Conservation (phyloP, 2,888 invertebrate species). For the Thera britannica region DNA sequence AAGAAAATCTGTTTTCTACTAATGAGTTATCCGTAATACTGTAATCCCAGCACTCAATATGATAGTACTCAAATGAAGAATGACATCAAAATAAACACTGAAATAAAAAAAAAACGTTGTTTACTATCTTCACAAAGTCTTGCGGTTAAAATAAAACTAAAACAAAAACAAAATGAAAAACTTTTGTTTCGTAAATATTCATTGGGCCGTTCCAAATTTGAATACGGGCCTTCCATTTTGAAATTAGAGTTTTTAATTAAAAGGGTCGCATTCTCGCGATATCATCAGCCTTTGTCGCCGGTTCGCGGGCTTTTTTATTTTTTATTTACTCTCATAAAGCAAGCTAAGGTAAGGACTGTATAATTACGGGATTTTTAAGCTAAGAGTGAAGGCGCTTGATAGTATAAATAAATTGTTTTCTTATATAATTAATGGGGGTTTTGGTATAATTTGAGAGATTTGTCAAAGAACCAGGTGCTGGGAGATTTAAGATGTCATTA, state of each 20-base stretch:
- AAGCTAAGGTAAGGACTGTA: slow-evolving; percentile 45
- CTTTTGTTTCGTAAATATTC: slow-evolving; percentile 45
- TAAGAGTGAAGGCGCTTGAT: slow-evolving; percentile 21
- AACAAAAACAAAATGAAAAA: slow-evolving; percentile 30
- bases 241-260: slow-evolving; percentile 63
- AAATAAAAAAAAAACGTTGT: background rate
- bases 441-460: slow-evolving; percentile 27
- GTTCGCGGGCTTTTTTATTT: slow-evolving; percentile 45
- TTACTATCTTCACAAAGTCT: slow-evolving; percentile 25
- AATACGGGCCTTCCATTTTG: slow-evolving; percentile 53
- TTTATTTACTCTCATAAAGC: slow-evolving; percentile 43
- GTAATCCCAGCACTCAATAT: background rate
- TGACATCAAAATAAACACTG: slow-evolving; percentile 9
- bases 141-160: slow-evolving; percentile 32
- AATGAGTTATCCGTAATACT: background rate
- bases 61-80: background rate
- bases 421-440: slow-evolving; percentile 28
- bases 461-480: slow-evolving; percentile 31
- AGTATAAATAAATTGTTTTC: slow-evolving; percentile 24
- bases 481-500: slow-evolving; percentile 17
- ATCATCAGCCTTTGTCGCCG: slow-evolving; percentile 58
- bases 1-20: background rate
- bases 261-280: slow-evolving; percentile 56
- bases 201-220: slow-evolving; percentile 45
- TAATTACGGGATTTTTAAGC: slow-evolving; percentile 40